Evolutionary conservation across 2,797 vertebrate genomes (phyloP).

Genomic region (Notolabrus celidotus): DNA sequence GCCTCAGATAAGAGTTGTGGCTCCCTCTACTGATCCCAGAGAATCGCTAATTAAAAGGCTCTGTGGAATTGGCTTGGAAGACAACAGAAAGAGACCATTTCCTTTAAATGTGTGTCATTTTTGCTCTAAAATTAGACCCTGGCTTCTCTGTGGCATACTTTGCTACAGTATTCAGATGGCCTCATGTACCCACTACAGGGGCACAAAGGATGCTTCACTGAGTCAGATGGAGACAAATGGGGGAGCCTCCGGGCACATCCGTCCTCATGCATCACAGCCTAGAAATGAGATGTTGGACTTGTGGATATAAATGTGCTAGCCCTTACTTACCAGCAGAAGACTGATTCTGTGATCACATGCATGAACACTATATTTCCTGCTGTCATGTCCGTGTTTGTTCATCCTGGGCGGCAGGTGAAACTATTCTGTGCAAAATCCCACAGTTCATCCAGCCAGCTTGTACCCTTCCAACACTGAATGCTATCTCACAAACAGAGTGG

Average conservation of each 20-base stretch:
- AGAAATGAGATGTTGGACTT: slow-evolving; percentile 52
- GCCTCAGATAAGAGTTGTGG: slow-evolving; percentile 70
- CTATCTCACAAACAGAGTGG: neutral
- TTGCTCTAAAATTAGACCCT: slow-evolving; percentile 49
- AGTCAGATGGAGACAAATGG: slow-evolving; percentile 63
- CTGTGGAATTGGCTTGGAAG: slow-evolving; percentile 41
- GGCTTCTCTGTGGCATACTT: slow-evolving; percentile 32
- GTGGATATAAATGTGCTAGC: slow-evolving; percentile 39
- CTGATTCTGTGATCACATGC: slow-evolving; percentile 42
- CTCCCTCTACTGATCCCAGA: slow-evolving; percentile 77
- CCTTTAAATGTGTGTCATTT: slow-evolving; percentile 50
- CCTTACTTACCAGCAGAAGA: slow-evolving; percentile 48
- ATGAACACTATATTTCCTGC: slow-evolving; percentile 18
- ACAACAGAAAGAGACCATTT: slow-evolving; percentile 37
- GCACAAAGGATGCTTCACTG: slow-evolving; percentile 65
- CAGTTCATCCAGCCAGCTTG: slow-evolving; percentile 2
- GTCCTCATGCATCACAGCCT: slow-evolving; percentile 64
- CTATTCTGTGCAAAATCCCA: slow-evolving; percentile 22
- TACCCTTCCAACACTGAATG: neutral
- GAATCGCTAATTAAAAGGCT: slow-evolving; percentile 69
- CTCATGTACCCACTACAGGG: slow-evolving; percentile 34
- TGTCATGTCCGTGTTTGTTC: slow-evolving; percentile 25
- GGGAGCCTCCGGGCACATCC: slow-evolving; percentile 54
- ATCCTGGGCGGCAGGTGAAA: slow-evolving; percentile 21
- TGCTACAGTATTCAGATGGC: slow-evolving; percentile 39